phyloP scores from a whole-genome alignment of 2,888 invertebrate species.

The Oasisia sp. region DNA sequence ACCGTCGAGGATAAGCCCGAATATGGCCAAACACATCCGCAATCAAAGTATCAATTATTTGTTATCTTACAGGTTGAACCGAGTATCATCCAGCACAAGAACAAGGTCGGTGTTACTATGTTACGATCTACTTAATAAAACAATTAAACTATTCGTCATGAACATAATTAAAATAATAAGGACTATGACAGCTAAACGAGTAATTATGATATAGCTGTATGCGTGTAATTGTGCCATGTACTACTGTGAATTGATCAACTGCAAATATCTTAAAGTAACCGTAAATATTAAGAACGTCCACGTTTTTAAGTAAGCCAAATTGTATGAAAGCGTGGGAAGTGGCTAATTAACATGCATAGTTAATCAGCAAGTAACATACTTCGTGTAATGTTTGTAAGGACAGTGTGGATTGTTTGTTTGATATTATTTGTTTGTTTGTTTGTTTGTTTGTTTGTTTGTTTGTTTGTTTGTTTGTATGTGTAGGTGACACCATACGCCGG shows the following conservation, averaged over 20 bases:
- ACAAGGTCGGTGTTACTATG: slow-evolving; percentile 14
- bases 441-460: no score
- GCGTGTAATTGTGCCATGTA: neutral
- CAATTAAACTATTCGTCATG: neutral
- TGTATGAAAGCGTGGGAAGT: neutral
- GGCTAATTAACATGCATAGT: neutral
- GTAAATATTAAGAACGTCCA: neutral
- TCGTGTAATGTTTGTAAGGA: neutral
- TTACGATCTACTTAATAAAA: neutral
- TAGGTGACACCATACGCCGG: slow-evolving; percentile 22
- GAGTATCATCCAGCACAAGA: slow-evolving; percentile 18
- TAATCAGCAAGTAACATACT: neutral
- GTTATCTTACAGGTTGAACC: slow-evolving; percentile 14
- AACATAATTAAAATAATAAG: neutral
- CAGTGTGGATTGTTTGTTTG: neutral
- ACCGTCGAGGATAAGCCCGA: neutral
- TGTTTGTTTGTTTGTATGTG: no score
- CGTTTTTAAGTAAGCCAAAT: neutral
- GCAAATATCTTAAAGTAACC: neutral
- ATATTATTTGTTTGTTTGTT: no score
- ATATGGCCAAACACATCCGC: neutral
- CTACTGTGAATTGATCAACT: neutral
- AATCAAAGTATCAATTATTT: neutral
- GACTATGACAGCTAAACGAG: neutral
- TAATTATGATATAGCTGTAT: neutral